Base-by-base conservation (phyloP, 2,888 invertebrate species). In the Drosophila trichaetosa region DNA sequence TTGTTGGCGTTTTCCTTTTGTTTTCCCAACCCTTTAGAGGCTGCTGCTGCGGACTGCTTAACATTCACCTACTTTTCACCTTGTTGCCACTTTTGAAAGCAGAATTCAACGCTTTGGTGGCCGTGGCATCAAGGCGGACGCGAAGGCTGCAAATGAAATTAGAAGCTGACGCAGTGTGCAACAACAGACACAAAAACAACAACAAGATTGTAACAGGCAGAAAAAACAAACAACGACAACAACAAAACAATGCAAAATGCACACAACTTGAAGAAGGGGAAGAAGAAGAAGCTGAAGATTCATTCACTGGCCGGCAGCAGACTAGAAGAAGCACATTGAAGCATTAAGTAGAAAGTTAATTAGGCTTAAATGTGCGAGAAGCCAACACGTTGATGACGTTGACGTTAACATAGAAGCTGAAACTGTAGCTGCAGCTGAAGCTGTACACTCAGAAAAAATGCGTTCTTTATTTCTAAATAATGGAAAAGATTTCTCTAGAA, bases 261-360 rank as follows among this genome's bases (percentile, higher is more conserved):
- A 83, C 71, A 67, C 57, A 65, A 59, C 34, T 21, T 13, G 42
- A 6, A 21, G 16, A 46, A 21, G 6, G 7, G 21, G 7, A 13
- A 46, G 46, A 46, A 66, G 49, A 61, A 49, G 48, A 31, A 38
- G 65, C 61, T 69, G 10, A 70, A 82, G 63, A 83, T 84, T 78
- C 73, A 74, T 70, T 76, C 51, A 62, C 53, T 56, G 38, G 27
- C 38, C 38, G 40, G n/a, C 38, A 56, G 13, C 56, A 56, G 13
- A 29, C 33, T 60, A 57, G 54, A 59, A 77, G 27, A 56, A 73
- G n/a, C 34, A 24, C 73, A 80, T 75, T 76, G 74, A 80, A 59
- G 70, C 80, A 66, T 87, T 90, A 87, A 89, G 86, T 89, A 90
- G 89, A 90, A 90, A 90, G 88, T 90, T 90, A 90, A 90, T 90